Base-by-base conservation (phyloP, 2,888 invertebrate genomes). In the Synanthedon tipuliformis region DNA sequence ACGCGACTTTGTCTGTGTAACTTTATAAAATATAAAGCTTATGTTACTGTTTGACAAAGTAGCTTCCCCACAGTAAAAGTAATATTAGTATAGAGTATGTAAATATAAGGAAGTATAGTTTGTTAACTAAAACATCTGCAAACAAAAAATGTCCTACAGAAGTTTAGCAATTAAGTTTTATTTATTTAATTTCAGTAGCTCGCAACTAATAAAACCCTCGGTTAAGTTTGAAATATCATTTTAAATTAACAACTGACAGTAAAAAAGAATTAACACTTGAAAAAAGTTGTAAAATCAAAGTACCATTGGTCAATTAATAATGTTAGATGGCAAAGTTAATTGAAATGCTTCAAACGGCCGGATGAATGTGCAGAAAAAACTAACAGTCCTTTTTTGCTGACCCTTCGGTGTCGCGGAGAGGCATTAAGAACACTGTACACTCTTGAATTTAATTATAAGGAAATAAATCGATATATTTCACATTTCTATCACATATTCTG, bases 371-470 rank as follows among this genome's bases (percentile, higher is more conserved):
- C 48, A 23, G 45, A 52, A 56, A 56, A 56, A 56, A 56, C 45
- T 52, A 56, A 52, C 54, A 49, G 41, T 13, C 4, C 45, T 40
- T 50, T 54, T 56, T 56, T 56, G 51, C 52, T 40, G 41, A 49
- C 27, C 50, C 51, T 48, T 53, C 16, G 50, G 7, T 34, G 40
- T 10, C 50, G 34, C 48, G 12, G 15, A 7, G 45, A 45, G 13
- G 13, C 13, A 15, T 45, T 45, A 15, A 13, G 45, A 51, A 51
- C 51, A 45, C 16, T 41, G n/a, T n/a, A 15, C n/a, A 45, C n/a
- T 45, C 34, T 8, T 34, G 10, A 3, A 34, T 34, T 34, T 34
- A 34, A 34, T 34, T 34, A 3, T 34, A 34, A 34, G 34, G 10
- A 34, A 34, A 34, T 0, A 10, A 34, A 34, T 10, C 10, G 2